phyloP scores from a whole-genome alignment of 2,113 vertebrate genomes.

The Cyanistes caeruleus region DNA sequence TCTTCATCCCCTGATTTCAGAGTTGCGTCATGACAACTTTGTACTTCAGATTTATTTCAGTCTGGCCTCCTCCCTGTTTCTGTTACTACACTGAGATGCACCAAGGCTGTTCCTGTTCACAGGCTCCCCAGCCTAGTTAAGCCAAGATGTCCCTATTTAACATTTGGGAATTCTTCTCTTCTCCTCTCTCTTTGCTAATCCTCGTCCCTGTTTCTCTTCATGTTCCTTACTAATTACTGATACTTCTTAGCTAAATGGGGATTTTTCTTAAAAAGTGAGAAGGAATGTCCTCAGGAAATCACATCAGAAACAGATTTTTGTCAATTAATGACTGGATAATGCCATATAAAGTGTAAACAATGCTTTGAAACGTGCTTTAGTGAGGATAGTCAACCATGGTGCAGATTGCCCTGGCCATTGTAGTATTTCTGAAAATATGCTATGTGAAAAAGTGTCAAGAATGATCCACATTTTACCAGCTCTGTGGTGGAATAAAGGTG shows the following conservation, averaged over 20 bases:
- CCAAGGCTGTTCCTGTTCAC: neutral
- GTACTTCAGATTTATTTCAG: neutral
- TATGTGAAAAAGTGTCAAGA: neutral
- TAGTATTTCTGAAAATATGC: neutral
- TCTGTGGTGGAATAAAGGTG: neutral
- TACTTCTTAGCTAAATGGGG: neutral
- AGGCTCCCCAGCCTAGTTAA: neutral
- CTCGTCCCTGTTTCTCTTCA: neutral
- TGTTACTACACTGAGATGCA: neutral
- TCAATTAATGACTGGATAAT: neutral
- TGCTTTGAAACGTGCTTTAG: neutral
- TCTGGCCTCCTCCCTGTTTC: neutral
- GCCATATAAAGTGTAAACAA: neutral
- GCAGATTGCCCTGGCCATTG: neutral
- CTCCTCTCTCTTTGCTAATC: neutral
- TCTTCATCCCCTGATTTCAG: slow-evolving; percentile 13
- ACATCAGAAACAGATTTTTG: neutral
- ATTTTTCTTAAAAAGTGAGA: neutral
- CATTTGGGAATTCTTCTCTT: neutral
- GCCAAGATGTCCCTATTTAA: neutral
- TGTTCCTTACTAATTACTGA: neutral
- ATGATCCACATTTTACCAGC: neutral
- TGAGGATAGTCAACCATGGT: neutral
- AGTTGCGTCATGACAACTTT: neutral
- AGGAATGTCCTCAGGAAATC: neutral